These are phyloP conservation scores for Todiramphus saurophagus DNA, from an alignment of 2,113 vertebrate genomes.

Conservation along the genomic window DNA sequence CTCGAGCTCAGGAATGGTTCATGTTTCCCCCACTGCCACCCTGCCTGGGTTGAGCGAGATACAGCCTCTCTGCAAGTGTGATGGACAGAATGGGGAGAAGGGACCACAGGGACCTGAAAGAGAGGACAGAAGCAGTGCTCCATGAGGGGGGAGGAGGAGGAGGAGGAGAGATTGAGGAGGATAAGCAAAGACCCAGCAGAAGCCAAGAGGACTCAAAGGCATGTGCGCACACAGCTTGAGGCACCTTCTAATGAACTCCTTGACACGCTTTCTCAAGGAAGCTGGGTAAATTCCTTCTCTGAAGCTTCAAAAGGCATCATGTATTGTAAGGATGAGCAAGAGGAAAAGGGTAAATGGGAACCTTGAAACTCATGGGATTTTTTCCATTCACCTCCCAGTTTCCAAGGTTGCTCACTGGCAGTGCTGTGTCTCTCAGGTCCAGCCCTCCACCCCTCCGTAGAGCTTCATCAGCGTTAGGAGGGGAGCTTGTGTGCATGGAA, in stretches of 20 bases:
- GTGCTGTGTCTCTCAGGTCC: not conserved
- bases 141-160: too few relatives aligned
- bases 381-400: not conserved
- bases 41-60: too few relatives aligned
- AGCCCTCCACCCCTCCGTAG: not conserved
- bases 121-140: rapidly evolving
- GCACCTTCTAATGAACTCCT: not conserved
- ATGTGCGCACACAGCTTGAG: too few relatives aligned
- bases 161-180: not conserved
- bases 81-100: rapidly evolving
- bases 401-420: not conserved
- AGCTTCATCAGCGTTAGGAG: not conserved
- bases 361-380: not conserved
- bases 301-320: not conserved
- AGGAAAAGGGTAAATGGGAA: not conserved
- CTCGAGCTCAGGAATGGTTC: not conserved
- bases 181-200: not conserved
- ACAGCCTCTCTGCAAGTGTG: not conserved
- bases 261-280: not conserved
- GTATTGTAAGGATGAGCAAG: not conserved
- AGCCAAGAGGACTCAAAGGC: not conserved
- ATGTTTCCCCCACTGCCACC: not conserved
- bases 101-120: not conserved
- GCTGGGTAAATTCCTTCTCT: not conserved
- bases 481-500: not conserved